These are phyloP conservation scores for Melinopterus prodromus DNA, from an alignment of 2,888 invertebrate species.

Conservation along the genomic window DNA sequence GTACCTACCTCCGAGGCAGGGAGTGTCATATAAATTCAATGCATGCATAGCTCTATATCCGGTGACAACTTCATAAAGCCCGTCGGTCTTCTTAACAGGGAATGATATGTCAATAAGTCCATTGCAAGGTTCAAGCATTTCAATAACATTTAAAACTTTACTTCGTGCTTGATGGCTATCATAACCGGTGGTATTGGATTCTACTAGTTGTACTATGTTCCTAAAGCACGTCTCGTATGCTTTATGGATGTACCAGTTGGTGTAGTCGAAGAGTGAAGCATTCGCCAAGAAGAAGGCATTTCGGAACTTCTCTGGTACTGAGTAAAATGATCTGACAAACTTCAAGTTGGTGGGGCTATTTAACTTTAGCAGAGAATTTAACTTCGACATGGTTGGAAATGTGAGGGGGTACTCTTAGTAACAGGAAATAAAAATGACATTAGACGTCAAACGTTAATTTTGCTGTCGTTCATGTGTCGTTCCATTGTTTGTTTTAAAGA, in stretches of 20 bases:
- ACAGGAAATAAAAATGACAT: not conserved
- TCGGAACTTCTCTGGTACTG: conserved; percentile 54
- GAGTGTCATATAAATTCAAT: conserved; percentile 44
- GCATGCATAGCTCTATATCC: conserved; percentile 56
- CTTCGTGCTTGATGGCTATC: conserved; percentile 41
- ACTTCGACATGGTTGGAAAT: not conserved
- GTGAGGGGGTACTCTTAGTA: not conserved
- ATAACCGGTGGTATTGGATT: conserved; percentile 36
- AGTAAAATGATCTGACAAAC: conserved; percentile 42
- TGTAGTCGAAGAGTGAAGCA: conserved; percentile 54
- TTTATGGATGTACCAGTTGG: conserved; percentile 55
- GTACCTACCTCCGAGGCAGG: conserved; percentile 51
- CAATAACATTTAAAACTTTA: conserved; percentile 47
- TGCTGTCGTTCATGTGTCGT: not conserved
- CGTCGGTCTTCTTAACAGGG: conserved; percentile 51
- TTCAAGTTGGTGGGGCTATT: not conserved
- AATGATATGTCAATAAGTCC: conserved; percentile 54
- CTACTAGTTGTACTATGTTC: conserved; percentile 48
- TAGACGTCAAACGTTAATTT: not conserved
- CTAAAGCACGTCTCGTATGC: conserved; percentile 53
- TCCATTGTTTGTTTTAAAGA: not conserved
- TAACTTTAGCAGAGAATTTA: not conserved
- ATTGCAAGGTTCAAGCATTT: conserved; percentile 53
- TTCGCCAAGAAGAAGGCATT: conserved; percentile 57
- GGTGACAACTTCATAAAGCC: conserved; percentile 50